phyloP scores from a whole-genome alignment of 2,113 vertebrate species.

The Candoia aspera region DNA sequence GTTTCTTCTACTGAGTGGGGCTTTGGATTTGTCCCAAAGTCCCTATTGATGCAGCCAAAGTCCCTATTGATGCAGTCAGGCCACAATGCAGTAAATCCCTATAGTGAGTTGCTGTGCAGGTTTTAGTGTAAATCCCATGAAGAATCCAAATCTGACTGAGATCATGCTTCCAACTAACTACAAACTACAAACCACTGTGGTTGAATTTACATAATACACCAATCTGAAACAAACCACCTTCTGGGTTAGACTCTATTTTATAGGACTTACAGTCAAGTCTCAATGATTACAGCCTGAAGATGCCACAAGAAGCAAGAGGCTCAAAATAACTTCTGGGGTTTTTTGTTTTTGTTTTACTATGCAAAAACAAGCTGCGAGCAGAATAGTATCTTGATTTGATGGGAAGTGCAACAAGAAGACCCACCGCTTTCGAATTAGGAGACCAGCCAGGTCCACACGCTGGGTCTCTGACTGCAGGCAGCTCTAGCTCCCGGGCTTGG shows the following conservation, averaged over 20 bases:
- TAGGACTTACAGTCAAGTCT: not conserved
- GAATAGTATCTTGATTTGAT: not conserved
- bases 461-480: not conserved
- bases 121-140: not conserved
- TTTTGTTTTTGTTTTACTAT: not conserved
- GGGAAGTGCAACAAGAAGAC: fast-evolving
- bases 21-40: not conserved
- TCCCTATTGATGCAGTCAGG: not conserved
- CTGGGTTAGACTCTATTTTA: not conserved
- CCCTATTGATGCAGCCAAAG: not conserved
- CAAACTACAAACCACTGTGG: not conserved
- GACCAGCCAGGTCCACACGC: not conserved
- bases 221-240: not conserved
- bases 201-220: not conserved
- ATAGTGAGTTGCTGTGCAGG: not conserved
- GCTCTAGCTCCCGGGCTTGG: not conserved
- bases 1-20: not conserved
- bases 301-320: not conserved
- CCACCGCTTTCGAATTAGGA: not conserved
- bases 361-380: not conserved
- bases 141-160: not conserved
- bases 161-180: not conserved
- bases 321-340: not conserved
- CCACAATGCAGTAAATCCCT: not conserved
- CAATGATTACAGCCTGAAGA: not conserved